Evolutionary conservation across 2,888 invertebrate species (phyloP).

Genomic region (Oligia latruncula): DNA sequence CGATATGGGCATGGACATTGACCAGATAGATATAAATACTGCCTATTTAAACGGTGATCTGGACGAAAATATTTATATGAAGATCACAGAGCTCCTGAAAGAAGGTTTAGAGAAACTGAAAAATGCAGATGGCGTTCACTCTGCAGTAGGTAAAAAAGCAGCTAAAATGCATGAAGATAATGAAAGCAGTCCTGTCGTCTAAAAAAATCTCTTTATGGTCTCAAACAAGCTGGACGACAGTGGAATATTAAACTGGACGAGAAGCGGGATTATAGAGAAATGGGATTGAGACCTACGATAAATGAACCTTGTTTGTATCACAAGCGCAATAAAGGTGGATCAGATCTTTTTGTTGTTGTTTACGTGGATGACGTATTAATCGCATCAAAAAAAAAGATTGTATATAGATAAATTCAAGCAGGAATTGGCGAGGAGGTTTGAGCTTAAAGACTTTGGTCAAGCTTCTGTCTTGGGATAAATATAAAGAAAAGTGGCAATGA

Average conservation of each 20-base stretch:
- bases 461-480: not conserved
- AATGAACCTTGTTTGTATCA: not conserved
- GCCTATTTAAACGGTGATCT: not conserved
- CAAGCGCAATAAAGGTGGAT: not conserved
- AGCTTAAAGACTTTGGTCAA: not conserved
- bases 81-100: not conserved
- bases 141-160: too few species aligned
- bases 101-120: not conserved
- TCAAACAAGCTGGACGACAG: too few species aligned
- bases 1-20: not conserved
- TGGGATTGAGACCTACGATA: not conserved
- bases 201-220: too few species aligned
- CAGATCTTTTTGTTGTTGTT: not conserved
- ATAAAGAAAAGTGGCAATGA: too few species aligned
- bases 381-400: not conserved
- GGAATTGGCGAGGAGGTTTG: not conserved
- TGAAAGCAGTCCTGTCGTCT: too few species aligned
- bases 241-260: constrained; percentile 2
- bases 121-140: too few species aligned
- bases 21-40: constrained; percentile 2
- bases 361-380: not conserved
- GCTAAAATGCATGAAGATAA: too few species aligned
- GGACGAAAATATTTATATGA: not conserved
- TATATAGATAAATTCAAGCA: not conserved
- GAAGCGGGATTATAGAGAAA: not conserved